Percentiles rank a stretch among this genome's conserved stretches.
These are phyloP conservation scores for Genyomyrus donnyi DNA, from an alignment of 2,113 vertebrate species.

Conservation along the genomic window DNA sequence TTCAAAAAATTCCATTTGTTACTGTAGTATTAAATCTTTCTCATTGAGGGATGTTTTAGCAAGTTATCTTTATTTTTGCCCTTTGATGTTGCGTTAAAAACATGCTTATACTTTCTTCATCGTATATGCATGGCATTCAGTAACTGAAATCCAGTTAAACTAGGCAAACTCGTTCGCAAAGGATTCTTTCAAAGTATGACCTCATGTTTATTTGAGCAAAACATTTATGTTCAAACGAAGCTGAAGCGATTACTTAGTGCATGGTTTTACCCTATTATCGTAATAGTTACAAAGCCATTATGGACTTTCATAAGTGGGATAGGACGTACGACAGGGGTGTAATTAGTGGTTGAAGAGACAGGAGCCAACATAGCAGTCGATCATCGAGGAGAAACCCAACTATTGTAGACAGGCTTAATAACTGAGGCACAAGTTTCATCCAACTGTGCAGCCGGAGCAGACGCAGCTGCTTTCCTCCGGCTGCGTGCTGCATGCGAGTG, in stretches of 20 bases:
- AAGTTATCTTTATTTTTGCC: not conserved
- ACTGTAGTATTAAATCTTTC: not conserved
- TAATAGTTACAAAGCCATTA: slow-evolving; percentile 43
- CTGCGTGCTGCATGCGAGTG: slow-evolving; percentile 38
- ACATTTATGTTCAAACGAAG: slow-evolving; percentile 9
- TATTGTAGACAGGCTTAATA: slow-evolving; percentile 36
- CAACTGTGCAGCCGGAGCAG: not conserved
- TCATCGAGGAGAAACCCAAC: slow-evolving; percentile 4
- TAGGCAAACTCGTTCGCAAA: not conserved
- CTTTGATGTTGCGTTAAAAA: not conserved
- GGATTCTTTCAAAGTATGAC: not conserved
- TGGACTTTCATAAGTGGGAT: slow-evolving; percentile 1
- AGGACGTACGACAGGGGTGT: slow-evolving; percentile 33
- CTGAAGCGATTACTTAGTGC: slow-evolving; percentile 15
- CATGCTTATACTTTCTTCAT: not conserved
- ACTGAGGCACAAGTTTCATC: slow-evolving; percentile 32
- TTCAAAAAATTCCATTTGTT: not conserved
- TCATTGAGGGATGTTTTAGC: too few species aligned
- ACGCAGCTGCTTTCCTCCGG: slow-evolving; percentile 5
- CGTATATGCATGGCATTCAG: not conserved
- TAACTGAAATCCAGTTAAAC: not conserved
- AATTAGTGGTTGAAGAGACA: slow-evolving; percentile 50
- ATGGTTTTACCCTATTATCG: slow-evolving; percentile 32
- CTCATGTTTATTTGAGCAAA: slow-evolving; percentile 17
- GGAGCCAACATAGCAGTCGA: slow-evolving; percentile 35